Percentiles rank a stretch among this genome's conserved stretches.
Evolutionary conservation across 2,113 vertebrate genomes (phyloP).

Genomic region (Pomatostomus ruficeps): DNA sequence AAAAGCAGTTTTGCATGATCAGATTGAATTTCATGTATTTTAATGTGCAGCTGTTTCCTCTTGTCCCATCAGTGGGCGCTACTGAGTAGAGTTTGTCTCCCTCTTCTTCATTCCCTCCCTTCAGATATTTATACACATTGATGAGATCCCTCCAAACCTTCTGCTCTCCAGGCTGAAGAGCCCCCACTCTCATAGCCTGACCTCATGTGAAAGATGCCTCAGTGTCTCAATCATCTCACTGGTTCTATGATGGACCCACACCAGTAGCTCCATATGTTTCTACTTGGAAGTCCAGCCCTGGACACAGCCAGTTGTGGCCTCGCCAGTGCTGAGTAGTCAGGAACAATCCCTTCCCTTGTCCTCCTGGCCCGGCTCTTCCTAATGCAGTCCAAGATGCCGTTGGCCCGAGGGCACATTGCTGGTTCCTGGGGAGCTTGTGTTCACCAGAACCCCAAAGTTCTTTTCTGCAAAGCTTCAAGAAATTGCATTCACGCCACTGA

Average conservation of each 20-base stretch:
- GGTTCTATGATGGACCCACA: not conserved
- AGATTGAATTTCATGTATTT: not conserved
- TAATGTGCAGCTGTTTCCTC: not conserved
- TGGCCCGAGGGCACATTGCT: not conserved
- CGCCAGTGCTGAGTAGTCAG: rapidly evolving
- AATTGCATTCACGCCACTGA: not conserved
- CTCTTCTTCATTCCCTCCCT: not conserved
- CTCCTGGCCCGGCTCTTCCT: not conserved
- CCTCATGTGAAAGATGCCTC: not conserved
- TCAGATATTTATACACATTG: not conserved
- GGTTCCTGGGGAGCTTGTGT: not conserved
- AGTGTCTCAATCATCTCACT: not conserved
- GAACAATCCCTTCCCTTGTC: not conserved
- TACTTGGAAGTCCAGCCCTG: no score
- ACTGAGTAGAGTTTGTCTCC: not conserved
- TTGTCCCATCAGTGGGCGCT: not conserved
- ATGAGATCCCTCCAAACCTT: not conserved
- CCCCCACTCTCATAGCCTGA: not conserved
- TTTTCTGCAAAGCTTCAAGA: not conserved
- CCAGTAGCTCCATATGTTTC: not conserved
- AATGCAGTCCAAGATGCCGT: not conserved
- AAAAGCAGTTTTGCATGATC: rapidly evolving
- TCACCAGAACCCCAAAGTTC: not conserved
- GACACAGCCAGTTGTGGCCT: not conserved
- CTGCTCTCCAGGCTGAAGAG: not conserved